Evolutionary conservation across 2,888 invertebrate genomes (phyloP), one percentile per base, ranked within the genome.

Genomic region (Argyra leucocephala): DNA sequence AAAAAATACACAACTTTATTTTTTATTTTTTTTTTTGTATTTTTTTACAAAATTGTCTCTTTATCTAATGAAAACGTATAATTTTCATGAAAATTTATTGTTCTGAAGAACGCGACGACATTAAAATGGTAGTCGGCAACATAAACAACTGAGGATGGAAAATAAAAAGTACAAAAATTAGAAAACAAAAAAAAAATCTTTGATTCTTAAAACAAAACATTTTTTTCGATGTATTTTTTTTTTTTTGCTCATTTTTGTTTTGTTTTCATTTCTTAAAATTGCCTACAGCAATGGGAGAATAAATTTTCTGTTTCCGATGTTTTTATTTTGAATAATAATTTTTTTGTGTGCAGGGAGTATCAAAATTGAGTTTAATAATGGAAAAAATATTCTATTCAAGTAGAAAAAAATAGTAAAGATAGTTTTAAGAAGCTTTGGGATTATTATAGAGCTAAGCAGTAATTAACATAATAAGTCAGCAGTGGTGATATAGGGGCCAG

Each of bases 81-180:
- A 48, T 48, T 48, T 48, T 48, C 48, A 48, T 48, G 48, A 48
- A 48, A 48, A 48, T 48, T 48, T 48, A 48, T 48, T 48, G 48
- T 48, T 48, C 15, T 48, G 48, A 48, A 48, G 48, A 48, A 48
- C 48, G 48, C 48, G 48, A 48, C 48, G 48, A 48, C 48, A 48
- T 48, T 18, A 48, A 48, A 48, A 48, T 48, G 48, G 15, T 48
- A 48, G 48, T 48, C 48, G 48, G 48, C 48, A 48, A n/a, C 15
- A 48, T 48, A 48, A 48, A 48, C 15, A 48, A 48, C n/a, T n/a
- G 18, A 48, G 18, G 18, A 48, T 31, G 31, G 31, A 7, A 31
- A 31, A 31, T 10, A 31, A 31, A 31, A 10, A 6, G 26, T 26
- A 7, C 12, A 31, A 12, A 7, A 31, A 31, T 6, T 26, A 3